Evolutionary conservation across 1,140 invertebrate genomes (phyloP), one percentile per base, ranked within the genome.

Genomic region (Augochlora pura): DNA sequence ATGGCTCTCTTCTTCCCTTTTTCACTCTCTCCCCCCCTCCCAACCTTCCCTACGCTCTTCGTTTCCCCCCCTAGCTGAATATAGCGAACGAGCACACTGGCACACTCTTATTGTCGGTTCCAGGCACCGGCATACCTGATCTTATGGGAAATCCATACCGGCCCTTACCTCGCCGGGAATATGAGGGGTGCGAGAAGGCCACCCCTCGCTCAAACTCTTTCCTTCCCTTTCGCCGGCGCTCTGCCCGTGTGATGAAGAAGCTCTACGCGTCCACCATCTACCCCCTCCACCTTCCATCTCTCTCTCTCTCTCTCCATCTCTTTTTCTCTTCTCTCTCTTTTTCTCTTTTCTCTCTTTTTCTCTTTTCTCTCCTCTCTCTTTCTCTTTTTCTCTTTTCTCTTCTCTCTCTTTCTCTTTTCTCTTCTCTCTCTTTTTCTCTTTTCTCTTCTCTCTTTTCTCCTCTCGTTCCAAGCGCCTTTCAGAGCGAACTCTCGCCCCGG

Each of bases 131-230:
- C 83, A 86, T 90, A 91, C 91, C 90, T 90, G 90, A 90, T 91
- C 91, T 91, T 91, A 91, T 91, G 90, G 90, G 88, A 91, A 92
- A 92, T 92, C 90, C 88, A 91, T 91, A 91, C 88, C 86, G 82
- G 87, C 86, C 89, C 90, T 87, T 88, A 77, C 82, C 77, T 85
- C 68, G 67, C 65, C 80, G 77, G 66, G 80, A 86, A 84, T 74
- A 83, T 39, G 70, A 77, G 81, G 77, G 73, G 72, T 59, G 57
- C 64, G 59, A 57, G 49, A 54, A 52, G 54, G 54, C 54, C 76
- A 80, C 85, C 79, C 81, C 74, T 77, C 74, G 68, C 59, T 65
- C 62, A 63, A 81, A 32, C 75, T 66, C 76, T 74, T 82, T 63
- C 69, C 64, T 67, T 67, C 27, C 32, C 42, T 32, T 49, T 46